phyloP scores from a whole-genome alignment of 2,797 vertebrate genomes.

The Peromyscus melanophrys region DNA sequence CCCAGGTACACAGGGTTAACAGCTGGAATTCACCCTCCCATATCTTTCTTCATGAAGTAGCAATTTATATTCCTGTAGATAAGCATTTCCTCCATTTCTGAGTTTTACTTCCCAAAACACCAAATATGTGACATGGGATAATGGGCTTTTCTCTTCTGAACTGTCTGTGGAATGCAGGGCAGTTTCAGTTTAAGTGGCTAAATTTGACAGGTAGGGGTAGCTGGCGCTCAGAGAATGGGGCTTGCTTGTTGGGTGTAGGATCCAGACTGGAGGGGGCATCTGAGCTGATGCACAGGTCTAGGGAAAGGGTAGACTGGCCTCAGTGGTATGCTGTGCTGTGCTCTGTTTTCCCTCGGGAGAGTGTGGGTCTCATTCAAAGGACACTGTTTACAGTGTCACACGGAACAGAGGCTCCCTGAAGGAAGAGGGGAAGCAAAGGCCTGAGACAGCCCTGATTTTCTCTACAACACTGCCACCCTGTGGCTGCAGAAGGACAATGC shows the following conservation, averaged over 20 bases:
- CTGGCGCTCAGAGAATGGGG: background rate
- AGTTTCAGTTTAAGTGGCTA: background rate
- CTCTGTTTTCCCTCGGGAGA: background rate
- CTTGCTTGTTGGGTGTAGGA: too few relatives aligned
- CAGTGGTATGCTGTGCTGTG: background rate
- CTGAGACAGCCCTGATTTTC: background rate
- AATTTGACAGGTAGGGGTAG: background rate
- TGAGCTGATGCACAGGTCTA: background rate
- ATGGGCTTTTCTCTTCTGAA: background rate
- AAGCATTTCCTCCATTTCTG: background rate
- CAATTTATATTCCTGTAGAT: background rate
- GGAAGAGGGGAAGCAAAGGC: background rate
- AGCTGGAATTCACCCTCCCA: background rate
- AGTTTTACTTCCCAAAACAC: constrained; percentile 15
- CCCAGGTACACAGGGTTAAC: background rate
- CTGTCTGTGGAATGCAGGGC: background rate
- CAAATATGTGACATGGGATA: background rate
- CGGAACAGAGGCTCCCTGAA: background rate
- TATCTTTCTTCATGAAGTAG: background rate
- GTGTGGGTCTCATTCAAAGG: background rate
- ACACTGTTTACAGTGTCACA: background rate
- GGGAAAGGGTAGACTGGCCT: background rate
- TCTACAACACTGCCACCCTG: constrained; percentile 70
- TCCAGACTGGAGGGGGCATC: background rate
- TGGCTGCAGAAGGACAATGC: constrained; percentile 8